Conservation (phyloP, 1,140 invertebrate species). For the Cherax destructor region DNA sequence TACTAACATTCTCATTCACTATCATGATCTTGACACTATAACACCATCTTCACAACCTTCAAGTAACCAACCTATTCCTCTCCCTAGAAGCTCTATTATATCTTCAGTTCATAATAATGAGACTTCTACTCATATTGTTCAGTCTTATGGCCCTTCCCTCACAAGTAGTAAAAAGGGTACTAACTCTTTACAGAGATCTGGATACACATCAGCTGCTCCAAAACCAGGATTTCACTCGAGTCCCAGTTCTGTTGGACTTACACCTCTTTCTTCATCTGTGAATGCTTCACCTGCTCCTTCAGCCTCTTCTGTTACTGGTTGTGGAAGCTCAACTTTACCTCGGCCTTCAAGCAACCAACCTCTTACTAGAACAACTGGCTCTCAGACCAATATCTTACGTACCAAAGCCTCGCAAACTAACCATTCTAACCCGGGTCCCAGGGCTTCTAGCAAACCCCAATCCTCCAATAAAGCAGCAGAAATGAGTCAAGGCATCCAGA, state of each 20-base stretch:
- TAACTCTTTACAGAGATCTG: constrained; percentile 56
- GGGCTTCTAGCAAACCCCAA: constrained; percentile 39
- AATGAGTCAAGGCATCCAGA: constrained; percentile 25
- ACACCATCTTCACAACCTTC: constrained; percentile 20
- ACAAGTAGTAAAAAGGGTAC: constrained; percentile 32
- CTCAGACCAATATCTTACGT: constrained; percentile 42
- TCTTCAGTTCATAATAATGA: constrained; percentile 68
- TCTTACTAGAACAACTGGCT: constrained; percentile 41
- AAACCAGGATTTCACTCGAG: constrained; percentile 11
- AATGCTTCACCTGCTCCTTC: constrained; percentile 38
- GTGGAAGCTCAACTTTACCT: constrained; percentile 20
- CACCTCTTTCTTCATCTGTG: constrained; percentile 27
- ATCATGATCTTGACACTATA: constrained; percentile 46
- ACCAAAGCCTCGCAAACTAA: constrained; percentile 61
- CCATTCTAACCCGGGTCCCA: constrained; percentile 37
- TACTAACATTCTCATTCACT: constrained; percentile 70
- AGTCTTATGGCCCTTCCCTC: constrained; percentile 61
- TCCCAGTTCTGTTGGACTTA: constrained; percentile 3
- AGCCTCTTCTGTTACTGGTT: constrained; percentile 18
- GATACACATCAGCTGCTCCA: constrained; percentile 11
- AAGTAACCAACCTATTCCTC: constrained; percentile 44
- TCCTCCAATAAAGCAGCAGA: constrained; percentile 37
- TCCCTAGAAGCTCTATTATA: constrained; percentile 68
- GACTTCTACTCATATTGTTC: constrained; percentile 69
- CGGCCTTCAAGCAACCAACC: constrained; percentile 11